These are phyloP conservation scores for Guaruba guarouba DNA, from an alignment of 2,113 vertebrate species.

Conservation along the genomic window DNA sequence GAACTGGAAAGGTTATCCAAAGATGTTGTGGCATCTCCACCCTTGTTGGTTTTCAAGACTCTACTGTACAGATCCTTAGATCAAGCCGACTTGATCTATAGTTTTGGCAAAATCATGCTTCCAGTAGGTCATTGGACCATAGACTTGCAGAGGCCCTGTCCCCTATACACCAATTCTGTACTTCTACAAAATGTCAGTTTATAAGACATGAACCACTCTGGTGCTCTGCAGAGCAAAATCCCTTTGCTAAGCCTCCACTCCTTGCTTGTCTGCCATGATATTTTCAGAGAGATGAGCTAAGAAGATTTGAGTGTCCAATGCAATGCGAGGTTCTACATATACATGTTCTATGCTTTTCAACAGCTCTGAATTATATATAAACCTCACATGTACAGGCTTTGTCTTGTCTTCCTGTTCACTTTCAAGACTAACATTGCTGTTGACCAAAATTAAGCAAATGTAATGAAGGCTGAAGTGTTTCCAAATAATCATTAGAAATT, in stretches of 20 bases:
- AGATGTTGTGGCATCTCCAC: background rate
- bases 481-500: slow-evolving; percentile 14
- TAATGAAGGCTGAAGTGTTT: background rate
- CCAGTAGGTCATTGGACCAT: background rate
- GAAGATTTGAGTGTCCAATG: background rate
- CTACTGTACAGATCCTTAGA: background rate
- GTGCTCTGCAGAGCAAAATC: background rate
- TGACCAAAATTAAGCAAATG: slow-evolving; percentile 26
- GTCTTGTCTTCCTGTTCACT: background rate
- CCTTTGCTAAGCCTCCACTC: background rate
- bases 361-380: background rate
- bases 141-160: background rate
- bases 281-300: background rate
- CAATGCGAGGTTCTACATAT: background rate
- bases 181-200: background rate
- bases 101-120: background rate
- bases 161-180: background rate
- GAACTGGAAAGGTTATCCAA: background rate
- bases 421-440: background rate
- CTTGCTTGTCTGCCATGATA: background rate
- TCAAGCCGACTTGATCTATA: background rate
- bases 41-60: background rate
- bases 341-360: background rate
- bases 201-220: background rate
- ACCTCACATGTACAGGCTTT: background rate